Percentiles rank a stretch among this genome's conserved stretches.
Conservation (phyloP, 2,888 invertebrate species). For the Cryptus armator region DNA sequence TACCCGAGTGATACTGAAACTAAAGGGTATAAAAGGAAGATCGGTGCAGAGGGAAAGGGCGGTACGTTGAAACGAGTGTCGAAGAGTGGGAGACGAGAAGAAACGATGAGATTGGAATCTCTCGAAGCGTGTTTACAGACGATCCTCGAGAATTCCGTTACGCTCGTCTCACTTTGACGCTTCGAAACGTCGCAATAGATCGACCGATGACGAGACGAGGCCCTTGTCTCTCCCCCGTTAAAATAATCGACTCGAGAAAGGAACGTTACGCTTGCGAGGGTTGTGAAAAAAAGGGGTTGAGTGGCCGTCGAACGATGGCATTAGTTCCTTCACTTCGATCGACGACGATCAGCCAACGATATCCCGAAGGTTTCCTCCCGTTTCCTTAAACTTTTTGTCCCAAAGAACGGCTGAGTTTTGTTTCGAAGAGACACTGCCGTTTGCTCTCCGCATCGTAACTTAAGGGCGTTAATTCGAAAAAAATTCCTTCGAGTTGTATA, state of each 20-base stretch:
- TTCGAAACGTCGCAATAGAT: constrained; percentile 66
- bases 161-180: constrained; percentile 39
- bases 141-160: constrained; percentile 54
- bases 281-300: constrained; percentile 9
- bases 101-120: constrained; percentile 60
- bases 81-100: constrained; percentile 61
- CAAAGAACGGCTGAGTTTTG: too few species aligned
- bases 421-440: too few species aligned
- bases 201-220: constrained; percentile 50
- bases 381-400: background rate
- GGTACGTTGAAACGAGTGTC: constrained; percentile 60
- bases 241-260: constrained; percentile 39
- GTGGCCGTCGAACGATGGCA: constrained; percentile 20
- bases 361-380: background rate
- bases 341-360: background rate
- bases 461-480: too few species aligned
- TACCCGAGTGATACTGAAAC: constrained; percentile 25
- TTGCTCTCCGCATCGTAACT: too few species aligned
- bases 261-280: background rate
- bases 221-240: constrained; percentile 25
- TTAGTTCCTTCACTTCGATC: constrained; percentile 19
- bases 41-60: constrained; percentile 6
- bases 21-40: constrained; percentile 44
- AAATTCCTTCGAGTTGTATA: too few species aligned
- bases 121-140: constrained; percentile 61